These are phyloP conservation scores for Mionectes macconnelli DNA, from an alignment of 2,113 vertebrate genomes.

Conservation along the genomic window DNA sequence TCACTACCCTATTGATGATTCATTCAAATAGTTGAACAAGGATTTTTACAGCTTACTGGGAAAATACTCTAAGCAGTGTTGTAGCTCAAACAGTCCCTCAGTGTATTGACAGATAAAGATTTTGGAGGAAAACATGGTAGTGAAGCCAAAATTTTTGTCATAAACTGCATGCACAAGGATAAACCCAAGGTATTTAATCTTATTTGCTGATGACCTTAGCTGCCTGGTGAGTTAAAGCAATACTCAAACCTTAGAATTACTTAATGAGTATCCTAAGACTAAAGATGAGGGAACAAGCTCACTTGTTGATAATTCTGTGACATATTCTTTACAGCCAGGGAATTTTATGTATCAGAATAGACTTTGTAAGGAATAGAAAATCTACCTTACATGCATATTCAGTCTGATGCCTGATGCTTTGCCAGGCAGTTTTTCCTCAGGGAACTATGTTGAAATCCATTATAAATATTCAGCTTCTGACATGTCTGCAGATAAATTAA, in stretches of 20 bases:
- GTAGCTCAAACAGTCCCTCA: neutral
- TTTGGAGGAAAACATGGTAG: neutral
- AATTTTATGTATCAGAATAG: neutral
- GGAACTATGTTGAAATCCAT: neutral
- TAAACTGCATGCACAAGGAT: neutral
- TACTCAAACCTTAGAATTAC: neutral
- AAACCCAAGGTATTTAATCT: neutral
- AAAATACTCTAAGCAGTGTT: neutral
- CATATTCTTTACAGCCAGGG: neutral
- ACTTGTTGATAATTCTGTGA: neutral
- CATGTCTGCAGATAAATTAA: conserved; percentile 15
- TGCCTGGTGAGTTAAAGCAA: neutral
- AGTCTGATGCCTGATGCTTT: neutral
- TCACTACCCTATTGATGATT: neutral
- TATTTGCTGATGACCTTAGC: neutral
- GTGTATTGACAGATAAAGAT: neutral
- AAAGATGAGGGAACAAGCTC: neutral
- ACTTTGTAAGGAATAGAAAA: neutral
- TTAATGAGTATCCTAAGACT: neutral
- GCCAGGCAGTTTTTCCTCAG: neutral
- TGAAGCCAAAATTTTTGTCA: neutral
- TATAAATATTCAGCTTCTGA: conserved; percentile 28
- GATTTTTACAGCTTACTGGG: neutral
- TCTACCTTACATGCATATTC: neutral
- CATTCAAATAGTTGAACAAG: neutral